A percentile compares a stretch with the other conserved stretches of the same genome.
These are phyloP conservation scores for Proales similis DNA, from an alignment of 1,140 invertebrate genomes.

Conservation along the genomic window DNA sequence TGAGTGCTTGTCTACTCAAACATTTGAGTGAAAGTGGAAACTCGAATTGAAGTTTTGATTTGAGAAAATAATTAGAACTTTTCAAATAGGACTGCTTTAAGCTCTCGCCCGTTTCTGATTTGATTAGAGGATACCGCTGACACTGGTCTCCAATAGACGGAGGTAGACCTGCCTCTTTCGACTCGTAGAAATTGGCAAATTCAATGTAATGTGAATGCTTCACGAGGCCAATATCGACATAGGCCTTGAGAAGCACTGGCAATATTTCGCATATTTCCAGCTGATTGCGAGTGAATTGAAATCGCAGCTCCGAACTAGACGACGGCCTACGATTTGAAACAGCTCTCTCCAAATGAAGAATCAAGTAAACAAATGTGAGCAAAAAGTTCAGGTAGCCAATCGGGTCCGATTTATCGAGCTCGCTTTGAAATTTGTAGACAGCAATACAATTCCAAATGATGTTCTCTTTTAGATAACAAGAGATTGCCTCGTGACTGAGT, in stretches of 20 bases:
- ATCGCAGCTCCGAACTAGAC: background rate
- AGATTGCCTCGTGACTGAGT: constrained; percentile 9
- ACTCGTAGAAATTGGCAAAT: background rate
- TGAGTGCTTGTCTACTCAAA: no score
- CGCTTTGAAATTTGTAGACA: constrained; percentile 15
- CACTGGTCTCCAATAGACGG: background rate
- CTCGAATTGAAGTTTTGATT: constrained; percentile 17
- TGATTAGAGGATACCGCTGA: constrained; percentile 9
- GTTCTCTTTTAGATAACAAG: constrained; percentile 26
- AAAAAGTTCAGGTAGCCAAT: constrained; percentile 22
- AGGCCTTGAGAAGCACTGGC: constrained; percentile 4
- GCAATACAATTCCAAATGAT: constrained; percentile 29
- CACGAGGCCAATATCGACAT: background rate
- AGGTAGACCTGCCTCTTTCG: background rate
- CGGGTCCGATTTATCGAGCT: background rate
- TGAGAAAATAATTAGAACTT: constrained; percentile 1
- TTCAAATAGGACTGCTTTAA: background rate
- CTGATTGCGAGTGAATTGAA: background rate
- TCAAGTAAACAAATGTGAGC: constrained; percentile 1
- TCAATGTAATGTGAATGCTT: background rate
- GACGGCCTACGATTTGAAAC: constrained; percentile 4
- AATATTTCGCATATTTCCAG: constrained; percentile 1
- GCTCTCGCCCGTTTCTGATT: background rate
- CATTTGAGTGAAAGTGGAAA: background rate
- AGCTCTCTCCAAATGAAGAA: constrained; percentile 22